Evolutionary conservation across 2,888 invertebrate species (phyloP).

Genomic region (Ommatoiulus sabulosus): DNA sequence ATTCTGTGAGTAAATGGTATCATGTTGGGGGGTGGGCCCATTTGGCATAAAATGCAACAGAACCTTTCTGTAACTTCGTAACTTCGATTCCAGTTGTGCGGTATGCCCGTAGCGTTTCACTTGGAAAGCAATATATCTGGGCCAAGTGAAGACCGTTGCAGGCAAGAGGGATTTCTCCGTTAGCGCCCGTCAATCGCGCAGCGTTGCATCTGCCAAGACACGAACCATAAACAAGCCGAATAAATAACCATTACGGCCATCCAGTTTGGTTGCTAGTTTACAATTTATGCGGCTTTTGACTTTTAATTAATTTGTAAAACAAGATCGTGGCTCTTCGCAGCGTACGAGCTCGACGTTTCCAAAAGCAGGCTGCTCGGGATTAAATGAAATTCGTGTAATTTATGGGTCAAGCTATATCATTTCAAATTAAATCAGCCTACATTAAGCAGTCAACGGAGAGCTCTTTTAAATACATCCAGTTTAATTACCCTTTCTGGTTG

Average conservation of each 20-base stretch:
- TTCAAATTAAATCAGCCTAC: conserved; percentile 17
- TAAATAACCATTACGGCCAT: not conserved
- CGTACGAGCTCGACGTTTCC: not conserved
- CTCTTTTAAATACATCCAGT: conserved; percentile 38
- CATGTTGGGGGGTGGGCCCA: too few relatives aligned
- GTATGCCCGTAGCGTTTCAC: too few relatives aligned
- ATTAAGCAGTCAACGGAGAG: not conserved
- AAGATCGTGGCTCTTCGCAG: not conserved
- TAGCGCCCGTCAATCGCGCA: not conserved
- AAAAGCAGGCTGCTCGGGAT: conserved; percentile 7
- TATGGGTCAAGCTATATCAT: conserved; percentile 48
- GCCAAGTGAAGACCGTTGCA: too few relatives aligned
- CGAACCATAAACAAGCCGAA: not conserved
- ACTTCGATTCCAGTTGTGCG: too few relatives aligned
- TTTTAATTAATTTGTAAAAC: conserved; percentile 46
- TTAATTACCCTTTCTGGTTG: conserved; percentile 37
- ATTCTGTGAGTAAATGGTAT: too few relatives aligned
- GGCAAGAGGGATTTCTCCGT: not conserved
- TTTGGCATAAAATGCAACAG: too few relatives aligned
- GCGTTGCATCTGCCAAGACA: not conserved
- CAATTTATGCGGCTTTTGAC: conserved; percentile 38
- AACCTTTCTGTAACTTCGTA: too few relatives aligned
- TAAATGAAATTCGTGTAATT: conserved; percentile 35
- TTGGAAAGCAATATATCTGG: too few relatives aligned
- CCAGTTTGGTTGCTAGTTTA: not conserved